These are phyloP conservation scores for Drosophila leonis DNA, from an alignment of 2,888 invertebrate species.

Conservation along the genomic window DNA sequence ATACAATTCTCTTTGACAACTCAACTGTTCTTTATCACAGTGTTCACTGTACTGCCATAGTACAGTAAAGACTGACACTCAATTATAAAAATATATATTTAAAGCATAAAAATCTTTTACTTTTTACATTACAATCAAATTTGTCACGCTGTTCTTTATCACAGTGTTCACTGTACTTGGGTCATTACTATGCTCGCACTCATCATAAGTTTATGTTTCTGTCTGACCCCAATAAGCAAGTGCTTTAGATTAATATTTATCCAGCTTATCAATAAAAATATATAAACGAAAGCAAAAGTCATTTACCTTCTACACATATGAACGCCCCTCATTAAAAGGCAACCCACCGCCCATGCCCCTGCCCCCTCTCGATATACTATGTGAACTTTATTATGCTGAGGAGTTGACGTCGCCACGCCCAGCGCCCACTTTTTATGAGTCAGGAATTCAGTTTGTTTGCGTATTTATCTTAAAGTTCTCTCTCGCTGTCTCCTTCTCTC, in stretches of 20 bases:
- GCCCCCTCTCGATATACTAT: constrained; percentile 5
- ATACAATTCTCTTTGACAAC: not conserved
- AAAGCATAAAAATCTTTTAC: not conserved
- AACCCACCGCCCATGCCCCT: not conserved
- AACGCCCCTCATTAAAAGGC: constrained; percentile 41
- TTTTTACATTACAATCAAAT: not conserved
- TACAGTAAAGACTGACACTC: not conserved
- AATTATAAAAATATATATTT: not conserved
- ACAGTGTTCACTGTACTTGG: constrained; percentile 2
- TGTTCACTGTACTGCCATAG: not conserved
- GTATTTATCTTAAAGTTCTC: constrained; percentile 49
- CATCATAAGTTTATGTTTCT: constrained; percentile 23
- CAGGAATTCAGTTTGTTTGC: constrained; percentile 52
- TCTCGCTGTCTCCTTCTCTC: not conserved
- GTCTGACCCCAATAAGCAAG: constrained; percentile 47
- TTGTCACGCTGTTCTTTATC: not conserved
- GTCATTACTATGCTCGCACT: constrained; percentile 10
- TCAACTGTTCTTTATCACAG: not conserved
- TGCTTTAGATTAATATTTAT: constrained; percentile 24
- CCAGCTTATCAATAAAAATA: constrained; percentile 50
- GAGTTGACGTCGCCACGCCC: not conserved
- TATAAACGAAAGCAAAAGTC: constrained; percentile 24
- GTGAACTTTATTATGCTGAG: constrained; percentile 20
- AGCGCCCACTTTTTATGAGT: constrained; percentile 51
- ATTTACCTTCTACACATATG: constrained; percentile 10